Evolutionary conservation across 2,888 invertebrate genomes (phyloP).

Genomic region (Aphidoletes aphidimyza): DNA sequence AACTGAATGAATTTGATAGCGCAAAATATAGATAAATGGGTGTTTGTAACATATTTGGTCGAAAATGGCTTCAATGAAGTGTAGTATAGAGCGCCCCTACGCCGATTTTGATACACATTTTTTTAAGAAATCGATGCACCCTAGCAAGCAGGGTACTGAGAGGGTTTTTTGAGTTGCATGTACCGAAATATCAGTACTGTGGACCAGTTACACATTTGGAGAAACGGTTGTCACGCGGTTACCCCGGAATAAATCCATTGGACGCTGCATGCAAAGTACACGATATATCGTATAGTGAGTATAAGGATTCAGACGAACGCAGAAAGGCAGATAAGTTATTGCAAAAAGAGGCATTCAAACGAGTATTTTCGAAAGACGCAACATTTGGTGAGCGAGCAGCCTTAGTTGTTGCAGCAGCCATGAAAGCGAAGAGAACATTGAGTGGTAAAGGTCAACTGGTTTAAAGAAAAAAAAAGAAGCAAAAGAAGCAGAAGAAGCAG

Average conservation of each 20-base stretch:
- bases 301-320: slow-evolving; percentile 52
- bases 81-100: no score
- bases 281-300: slow-evolving; percentile 57
- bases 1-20: no score
- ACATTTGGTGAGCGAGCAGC: slow-evolving; percentile 57
- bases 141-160: no score
- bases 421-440: slow-evolving; percentile 58
- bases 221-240: slow-evolving; percentile 59
- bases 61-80: no score
- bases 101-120: no score
- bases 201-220: slow-evolving; percentile 60
- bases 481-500: neutral
- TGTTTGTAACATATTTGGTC: no score
- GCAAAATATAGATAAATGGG: no score
- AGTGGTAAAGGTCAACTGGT: slow-evolving; percentile 57
- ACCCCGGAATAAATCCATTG: slow-evolving; percentile 59
- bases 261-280: slow-evolving; percentile 59
- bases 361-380: slow-evolving; percentile 57
- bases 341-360: slow-evolving; percentile 56
- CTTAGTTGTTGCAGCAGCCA: slow-evolving; percentile 57
- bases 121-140: no score
- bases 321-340: slow-evolving; percentile 55
- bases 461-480: slow-evolving; percentile 19
- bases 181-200: slow-evolving; percentile 59
- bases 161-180: no score